A percentile compares a stretch with the other conserved stretches of the same genome.
Evolutionary conservation across 2,113 vertebrate genomes (phyloP).

Genomic region (Helogale parvula): DNA sequence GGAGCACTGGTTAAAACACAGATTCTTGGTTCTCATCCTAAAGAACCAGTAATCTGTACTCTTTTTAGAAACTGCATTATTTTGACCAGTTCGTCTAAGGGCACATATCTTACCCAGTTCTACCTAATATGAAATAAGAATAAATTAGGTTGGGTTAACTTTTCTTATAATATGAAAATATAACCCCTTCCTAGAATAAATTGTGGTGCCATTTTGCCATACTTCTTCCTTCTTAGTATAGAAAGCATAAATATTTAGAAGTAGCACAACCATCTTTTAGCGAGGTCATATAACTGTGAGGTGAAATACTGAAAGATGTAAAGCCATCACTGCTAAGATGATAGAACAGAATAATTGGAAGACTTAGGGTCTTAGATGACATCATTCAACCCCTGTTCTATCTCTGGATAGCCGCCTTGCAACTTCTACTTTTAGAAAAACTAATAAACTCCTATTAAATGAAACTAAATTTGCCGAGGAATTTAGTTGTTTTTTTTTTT

Average conservation of each 20-base stretch:
- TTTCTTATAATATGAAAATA: background rate
- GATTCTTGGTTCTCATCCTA: background rate
- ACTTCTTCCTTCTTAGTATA: background rate
- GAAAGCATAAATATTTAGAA: background rate
- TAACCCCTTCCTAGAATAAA: background rate
- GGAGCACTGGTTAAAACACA: background rate
- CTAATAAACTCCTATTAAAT: background rate
- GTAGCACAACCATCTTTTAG: background rate
- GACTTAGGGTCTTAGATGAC: background rate
- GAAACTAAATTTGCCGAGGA: background rate
- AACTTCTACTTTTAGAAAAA: background rate
- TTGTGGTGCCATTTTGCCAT: background rate
- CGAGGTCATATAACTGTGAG: fast-evolving
- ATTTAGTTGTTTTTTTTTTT: background rate
- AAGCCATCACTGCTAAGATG: background rate
- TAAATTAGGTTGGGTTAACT: background rate
- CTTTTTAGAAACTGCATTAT: background rate
- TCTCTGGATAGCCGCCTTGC: background rate
- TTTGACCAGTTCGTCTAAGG: background rate
- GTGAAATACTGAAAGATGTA: background rate
- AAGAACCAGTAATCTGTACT: background rate
- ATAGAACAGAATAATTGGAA: background rate
- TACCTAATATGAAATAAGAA: background rate
- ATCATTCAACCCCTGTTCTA: background rate
- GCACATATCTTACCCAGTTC: background rate